Evolutionary conservation across 2,797 vertebrate genomes (phyloP), one percentile per base, ranked within the genome.

Genomic region (Cyprinodon diabolis): DNA sequence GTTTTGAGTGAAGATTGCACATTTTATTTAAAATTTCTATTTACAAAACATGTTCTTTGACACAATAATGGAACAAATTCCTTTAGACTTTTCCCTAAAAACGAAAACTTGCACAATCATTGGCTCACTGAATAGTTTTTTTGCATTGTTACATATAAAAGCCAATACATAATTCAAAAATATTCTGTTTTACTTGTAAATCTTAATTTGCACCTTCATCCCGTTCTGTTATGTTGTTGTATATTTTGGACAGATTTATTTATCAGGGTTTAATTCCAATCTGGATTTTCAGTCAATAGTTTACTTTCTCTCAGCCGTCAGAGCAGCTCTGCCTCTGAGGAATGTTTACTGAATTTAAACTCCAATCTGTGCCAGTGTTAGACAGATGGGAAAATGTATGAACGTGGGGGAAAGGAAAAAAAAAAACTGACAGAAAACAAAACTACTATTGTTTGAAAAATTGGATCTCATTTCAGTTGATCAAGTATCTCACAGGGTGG

Each of bases 321-420:
- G 37, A 48, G 47, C 56, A 68, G 74, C 48, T 82, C 69, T 12
- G 72, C 19, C 21, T 80, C 69, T 51, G 49, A 79, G 56, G 68
- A 56, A 78, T 85, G 65, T 89, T 84, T 83, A 69, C 4, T 73
- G 45, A 83, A 81, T 68, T 82, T 85, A 86, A 82, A 81, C 23
- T 76, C 72, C 88, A 85, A 80, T 83, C 86, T 89, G 90, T 84
- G 85, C 65, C 48, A 2, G 57, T 62, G 67, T 72, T 30, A 4
- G 48, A 77, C 87, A 89, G 88, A 87, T 78, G 78, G 80, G 71
- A 45, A 4, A 52, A 52, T 40, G 65, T 66, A 69, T 43, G 62
- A 47, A 49, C 47, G 25, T 51, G 56, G 12, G 54, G 40, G 0
- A 63, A 30, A 45, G 1, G 23, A 4, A 0, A 17, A 17, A 65